Percentiles rank a stretch among this genome's conserved stretches.
These are phyloP conservation scores for Luidia sarsii DNA, from an alignment of 53 echinoderm and acorn worm species.

Conservation along the genomic window DNA sequence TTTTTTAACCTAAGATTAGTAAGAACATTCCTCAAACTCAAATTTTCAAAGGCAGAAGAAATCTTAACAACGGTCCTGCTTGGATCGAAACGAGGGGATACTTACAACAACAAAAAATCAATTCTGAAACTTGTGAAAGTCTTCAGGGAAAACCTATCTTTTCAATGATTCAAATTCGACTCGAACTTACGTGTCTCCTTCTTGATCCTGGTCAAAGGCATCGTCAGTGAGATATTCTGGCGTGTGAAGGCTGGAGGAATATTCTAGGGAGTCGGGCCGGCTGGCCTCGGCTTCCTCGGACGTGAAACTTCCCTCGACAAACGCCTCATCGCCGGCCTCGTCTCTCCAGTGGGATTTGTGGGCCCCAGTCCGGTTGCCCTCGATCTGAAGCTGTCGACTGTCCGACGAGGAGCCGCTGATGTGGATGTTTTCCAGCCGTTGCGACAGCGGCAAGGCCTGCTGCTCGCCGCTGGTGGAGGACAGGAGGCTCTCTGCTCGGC, in stretches of 20 bases:
- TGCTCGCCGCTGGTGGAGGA: constrained; percentile 14
- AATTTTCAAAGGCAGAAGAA: too few relatives aligned
- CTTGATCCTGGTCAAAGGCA: constrained; percentile 80
- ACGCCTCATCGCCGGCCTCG: constrained; percentile 25
- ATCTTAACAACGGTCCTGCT: too few relatives aligned
- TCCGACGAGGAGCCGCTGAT: constrained; percentile 5
- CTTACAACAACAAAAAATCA: too few relatives aligned
- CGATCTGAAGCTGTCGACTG: too few relatives aligned
- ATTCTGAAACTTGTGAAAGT: too few relatives aligned
- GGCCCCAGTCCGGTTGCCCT: background rate
- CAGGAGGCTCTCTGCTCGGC: background rate
- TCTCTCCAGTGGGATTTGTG: constrained; percentile 9
- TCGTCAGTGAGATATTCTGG: constrained; percentile 38
- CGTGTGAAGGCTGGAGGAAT: too few relatives aligned
- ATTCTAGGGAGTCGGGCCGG: too few relatives aligned
- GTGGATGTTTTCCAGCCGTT: constrained; percentile 7
- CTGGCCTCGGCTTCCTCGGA: background rate
- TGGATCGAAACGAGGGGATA: too few relatives aligned
- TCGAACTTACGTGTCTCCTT: constrained; percentile 90
- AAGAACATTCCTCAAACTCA: too few relatives aligned
- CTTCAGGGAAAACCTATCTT: too few relatives aligned
- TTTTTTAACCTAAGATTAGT: too few relatives aligned
- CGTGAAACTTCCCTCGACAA: background rate
- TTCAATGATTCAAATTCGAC: too few relatives aligned
- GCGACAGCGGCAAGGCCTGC: background rate